Percentiles rank a stretch among this genome's conserved stretches.
Evolutionary conservation across 2,113 vertebrate genomes (phyloP).

Genomic region (Shinisaurus crocodilurus): DNA sequence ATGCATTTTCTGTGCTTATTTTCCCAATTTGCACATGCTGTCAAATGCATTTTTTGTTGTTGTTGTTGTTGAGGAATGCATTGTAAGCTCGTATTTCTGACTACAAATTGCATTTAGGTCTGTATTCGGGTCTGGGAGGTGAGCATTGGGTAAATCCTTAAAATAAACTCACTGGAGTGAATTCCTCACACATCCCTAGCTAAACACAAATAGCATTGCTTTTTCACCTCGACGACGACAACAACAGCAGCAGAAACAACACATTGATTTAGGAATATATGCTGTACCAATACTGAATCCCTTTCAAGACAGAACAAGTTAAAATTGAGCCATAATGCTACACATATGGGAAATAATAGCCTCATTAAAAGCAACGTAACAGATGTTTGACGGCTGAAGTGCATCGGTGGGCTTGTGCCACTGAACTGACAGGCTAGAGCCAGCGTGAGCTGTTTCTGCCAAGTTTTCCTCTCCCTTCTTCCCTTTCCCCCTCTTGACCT

Average conservation of each 20-base stretch:
- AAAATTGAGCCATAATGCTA: constrained; percentile 66
- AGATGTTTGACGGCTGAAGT: constrained; percentile 63
- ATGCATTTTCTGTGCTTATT: no score
- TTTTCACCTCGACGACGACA: background rate
- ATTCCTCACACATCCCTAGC: no score
- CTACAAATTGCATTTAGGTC: no score
- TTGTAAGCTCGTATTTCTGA: no score
- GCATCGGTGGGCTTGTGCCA: constrained; percentile 60
- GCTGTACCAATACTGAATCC: background rate
- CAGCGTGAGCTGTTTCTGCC: constrained; percentile 33
- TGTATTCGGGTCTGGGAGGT: no score
- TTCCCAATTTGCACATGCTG: no score
- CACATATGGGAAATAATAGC: constrained; percentile 70
- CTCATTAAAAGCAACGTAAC: constrained; percentile 68
- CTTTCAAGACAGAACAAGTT: constrained; percentile 53
- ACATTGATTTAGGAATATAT: background rate
- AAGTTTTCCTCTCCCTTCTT: constrained; percentile 17
- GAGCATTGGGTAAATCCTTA: no score
- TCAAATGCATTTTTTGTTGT: no score
- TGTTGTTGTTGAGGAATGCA: no score
- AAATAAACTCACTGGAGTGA: no score
- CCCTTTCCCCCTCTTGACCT: constrained; percentile 19
- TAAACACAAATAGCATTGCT: background rate
- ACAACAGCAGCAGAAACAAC: background rate
- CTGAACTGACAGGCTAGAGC: constrained; percentile 47